Evolutionary conservation across 2,888 invertebrate species (phyloP).

Genomic region (Agrochola lota): DNA sequence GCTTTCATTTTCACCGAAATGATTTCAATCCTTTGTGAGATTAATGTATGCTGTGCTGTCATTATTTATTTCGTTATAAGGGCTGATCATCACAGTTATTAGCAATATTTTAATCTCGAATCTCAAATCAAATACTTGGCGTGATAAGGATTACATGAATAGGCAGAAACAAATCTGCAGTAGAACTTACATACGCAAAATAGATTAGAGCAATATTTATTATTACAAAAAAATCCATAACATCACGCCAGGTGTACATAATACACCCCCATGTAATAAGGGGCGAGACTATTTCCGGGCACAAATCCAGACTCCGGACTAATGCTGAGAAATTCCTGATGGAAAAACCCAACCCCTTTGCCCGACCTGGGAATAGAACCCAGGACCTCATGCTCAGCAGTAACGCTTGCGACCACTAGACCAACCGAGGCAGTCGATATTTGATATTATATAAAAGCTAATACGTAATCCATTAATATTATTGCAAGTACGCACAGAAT

Average conservation of each 20-base stretch:
- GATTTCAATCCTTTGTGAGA: slow-evolving; percentile 40
- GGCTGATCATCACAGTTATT: slow-evolving; percentile 2
- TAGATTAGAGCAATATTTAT: slow-evolving; percentile 32
- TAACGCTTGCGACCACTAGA: too few relatives aligned
- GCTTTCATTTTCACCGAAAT: slow-evolving; percentile 38
- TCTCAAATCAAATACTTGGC: neutral
- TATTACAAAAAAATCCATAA: neutral
- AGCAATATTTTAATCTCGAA: neutral
- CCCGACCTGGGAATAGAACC: too few relatives aligned
- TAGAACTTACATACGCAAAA: slow-evolving; percentile 9
- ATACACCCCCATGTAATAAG: too few relatives aligned
- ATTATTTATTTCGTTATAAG: slow-evolving; percentile 18
- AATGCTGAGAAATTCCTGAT: too few relatives aligned
- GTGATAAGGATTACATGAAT: neutral
- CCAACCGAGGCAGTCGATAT: slow-evolving; percentile 1
- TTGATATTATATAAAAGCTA: slow-evolving; percentile 49
- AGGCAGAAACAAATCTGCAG: neutral
- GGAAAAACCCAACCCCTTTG: too few relatives aligned
- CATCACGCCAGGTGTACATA: too few relatives aligned
- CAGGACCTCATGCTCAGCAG: too few relatives aligned
- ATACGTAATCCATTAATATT: slow-evolving; percentile 68
- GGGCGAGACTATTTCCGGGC: too few relatives aligned
- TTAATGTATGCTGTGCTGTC: slow-evolving; percentile 17
- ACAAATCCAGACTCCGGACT: too few relatives aligned
- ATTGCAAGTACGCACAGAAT: slow-evolving; percentile 62